These are phyloP conservation scores for Pelecanus crispus DNA, from an alignment of 2,113 vertebrate genomes.

Conservation along the genomic window DNA sequence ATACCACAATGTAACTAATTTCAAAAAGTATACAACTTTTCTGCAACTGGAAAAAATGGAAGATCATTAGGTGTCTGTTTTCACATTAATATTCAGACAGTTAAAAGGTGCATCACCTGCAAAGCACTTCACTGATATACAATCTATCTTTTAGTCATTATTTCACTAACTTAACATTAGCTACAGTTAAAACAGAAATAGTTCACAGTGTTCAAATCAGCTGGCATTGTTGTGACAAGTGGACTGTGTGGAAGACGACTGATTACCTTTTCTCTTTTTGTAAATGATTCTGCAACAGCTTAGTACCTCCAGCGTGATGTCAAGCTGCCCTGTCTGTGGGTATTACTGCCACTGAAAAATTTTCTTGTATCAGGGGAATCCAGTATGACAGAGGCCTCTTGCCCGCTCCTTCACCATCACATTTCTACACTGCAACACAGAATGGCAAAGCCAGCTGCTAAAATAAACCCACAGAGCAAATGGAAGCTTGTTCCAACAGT, in stretches of 20 bases:
- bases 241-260: not conserved
- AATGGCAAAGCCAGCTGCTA: not conserved
- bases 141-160: not conserved
- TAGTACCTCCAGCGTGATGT: not conserved
- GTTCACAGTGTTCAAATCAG: not conserved
- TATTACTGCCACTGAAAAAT: not conserved
- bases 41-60: not conserved
- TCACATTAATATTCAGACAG: not conserved
- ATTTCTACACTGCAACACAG: not conserved
- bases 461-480: not conserved
- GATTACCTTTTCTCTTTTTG: not conserved
- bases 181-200: not conserved
- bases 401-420: not conserved
- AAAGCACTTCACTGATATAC: not conserved
- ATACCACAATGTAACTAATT: not conserved
- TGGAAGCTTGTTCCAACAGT: not conserved
- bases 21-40: not conserved
- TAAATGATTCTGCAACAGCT: not conserved
- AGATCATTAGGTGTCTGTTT: not conserved
- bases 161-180: not conserved
- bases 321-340: not conserved
- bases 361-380: not conserved
- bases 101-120: not conserved
- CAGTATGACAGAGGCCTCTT: not conserved
- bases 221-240: not conserved